Evolutionary conservation across 2,888 invertebrate genomes (phyloP), one percentile per base, ranked within the genome.

Genomic region (Plagiodera versicolora): DNA sequence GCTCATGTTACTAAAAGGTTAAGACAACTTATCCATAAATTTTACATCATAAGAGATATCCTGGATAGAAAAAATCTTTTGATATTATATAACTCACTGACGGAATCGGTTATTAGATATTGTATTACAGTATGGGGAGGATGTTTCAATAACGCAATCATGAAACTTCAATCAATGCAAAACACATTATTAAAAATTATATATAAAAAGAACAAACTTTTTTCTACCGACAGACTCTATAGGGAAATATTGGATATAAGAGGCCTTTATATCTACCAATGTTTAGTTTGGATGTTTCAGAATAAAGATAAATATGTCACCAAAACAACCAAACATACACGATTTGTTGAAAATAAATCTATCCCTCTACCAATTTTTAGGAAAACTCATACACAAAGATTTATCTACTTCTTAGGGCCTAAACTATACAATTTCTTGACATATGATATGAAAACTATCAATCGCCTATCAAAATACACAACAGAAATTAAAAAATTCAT

Each of bases 21-120:
- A 5, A 48, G 48, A 48, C 48, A 48, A 9, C 24, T 48, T n/a
- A 20, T 20, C 18, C 10, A 48, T 20, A 48, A 48, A 48, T 48
- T 19, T 24, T 48, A 48, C 14, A 9, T 14, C 24, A 20, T 48
- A 9, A 18, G 48, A 48, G 48, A 48, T 9, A 48, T 48, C 10
- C 11, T 18, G 24, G 20, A 48, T 20, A 20, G 10, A 20, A 48
- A n/a, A 48, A 48, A 48, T 20, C 10, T 48, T 11, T 20, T 48
- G 10, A 48, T 20, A 19, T 2, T 48, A 48, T 19, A 48, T 14
- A 1, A 20, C 20, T 48, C 48, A 1, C 48, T 48, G 9, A 24
- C 20, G 10, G 48, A 48, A 48, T 48, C 48, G 3, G 48, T 20
- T 20, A 48, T 48, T 10, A 48, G 48, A 10, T 20, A 20, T 20